Evolutionary conservation across 2,797 vertebrate species (phyloP).

Genomic region (Neosalanx taihuensis): DNA sequence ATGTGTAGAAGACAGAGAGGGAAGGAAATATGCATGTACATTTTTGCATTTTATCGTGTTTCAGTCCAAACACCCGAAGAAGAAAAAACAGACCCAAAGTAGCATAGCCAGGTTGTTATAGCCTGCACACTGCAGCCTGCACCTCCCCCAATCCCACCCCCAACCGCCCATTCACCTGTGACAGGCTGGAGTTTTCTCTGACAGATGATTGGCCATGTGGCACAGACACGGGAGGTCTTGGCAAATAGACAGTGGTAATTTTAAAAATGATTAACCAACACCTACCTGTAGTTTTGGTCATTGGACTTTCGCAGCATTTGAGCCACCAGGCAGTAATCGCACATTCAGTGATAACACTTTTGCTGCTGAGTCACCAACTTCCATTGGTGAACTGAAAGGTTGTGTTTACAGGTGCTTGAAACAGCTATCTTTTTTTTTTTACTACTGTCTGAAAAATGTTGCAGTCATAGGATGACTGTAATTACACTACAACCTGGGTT

Average conservation of each 20-base stretch:
- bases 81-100: not conserved
- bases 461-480: not conserved
- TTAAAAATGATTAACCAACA: not conserved
- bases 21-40: not conserved
- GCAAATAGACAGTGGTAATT: not conserved
- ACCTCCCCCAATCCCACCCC: not conserved
- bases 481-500: not conserved
- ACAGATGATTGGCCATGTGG: not conserved
- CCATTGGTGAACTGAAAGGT: not conserved
- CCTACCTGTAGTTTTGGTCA: not conserved
- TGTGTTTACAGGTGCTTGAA: not conserved
- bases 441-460: not conserved
- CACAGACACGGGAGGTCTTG: not conserved
- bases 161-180: slow-evolving; percentile 1
- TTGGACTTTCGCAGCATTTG: not conserved
- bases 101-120: not conserved
- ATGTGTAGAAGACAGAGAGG: slow-evolving; percentile 2
- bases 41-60: not conserved
- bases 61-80: not conserved
- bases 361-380: not conserved
- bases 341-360: not conserved
- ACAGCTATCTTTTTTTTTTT: not conserved
- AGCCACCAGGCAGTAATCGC: not conserved
- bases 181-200: not conserved
- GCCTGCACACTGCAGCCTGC: not conserved